Base-by-base conservation (phyloP, 2,797 vertebrate species). In the Chaenodraco wilsoni region DNA sequence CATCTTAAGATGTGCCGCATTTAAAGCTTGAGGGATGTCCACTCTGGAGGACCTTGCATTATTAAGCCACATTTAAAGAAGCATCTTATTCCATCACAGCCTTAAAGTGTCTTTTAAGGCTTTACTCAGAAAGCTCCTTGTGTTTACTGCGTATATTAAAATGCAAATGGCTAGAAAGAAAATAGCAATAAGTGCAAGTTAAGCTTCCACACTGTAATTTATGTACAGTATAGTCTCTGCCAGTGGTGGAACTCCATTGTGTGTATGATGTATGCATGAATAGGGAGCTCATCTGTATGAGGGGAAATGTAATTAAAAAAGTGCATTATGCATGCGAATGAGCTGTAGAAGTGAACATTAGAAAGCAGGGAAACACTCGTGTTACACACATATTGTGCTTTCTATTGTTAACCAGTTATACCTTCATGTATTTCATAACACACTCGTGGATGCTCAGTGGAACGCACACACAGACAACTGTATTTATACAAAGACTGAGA, bases 281-380 rank as follows among this genome's bases (percentile, higher is more conserved):
- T 84, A 78, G 66, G 77, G 81, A 74, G 69, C 68, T 52, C 72
- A 68, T 82, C 71, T 65, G 46, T 74, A 54, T 79, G 79, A 72
- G 67, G 27, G 61, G 76, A 69, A 87, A 89, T 88, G 80, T 87
- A 86, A 91, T 92, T 89, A 87, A 77, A 85, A 87, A 72, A 87
- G 85, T 84, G 85, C 83, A 82, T 88, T 84, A 75, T 87, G 82
- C 74, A 71, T 86, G 77, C 66, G 81, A 82, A 87, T 82, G 84
- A 79, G 82, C 82, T 74, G 69, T 61, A 77, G 67, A 84, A 84
- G 72, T 76, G 74, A 87, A 81, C 82, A 82, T 87, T 64, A 89
- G 9, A 86, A 79, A 84, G 84, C 74, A 78, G 78, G 72, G 66
- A 80, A 69, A 86, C 87, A 80, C 83, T 83, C 80, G 76, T 79